A percentile compares a stretch with the other conserved stretches of the same genome.
These are phyloP conservation scores for Pachyuromys duprasi DNA, from an alignment of 2,797 vertebrate species.

Conservation along the genomic window DNA sequence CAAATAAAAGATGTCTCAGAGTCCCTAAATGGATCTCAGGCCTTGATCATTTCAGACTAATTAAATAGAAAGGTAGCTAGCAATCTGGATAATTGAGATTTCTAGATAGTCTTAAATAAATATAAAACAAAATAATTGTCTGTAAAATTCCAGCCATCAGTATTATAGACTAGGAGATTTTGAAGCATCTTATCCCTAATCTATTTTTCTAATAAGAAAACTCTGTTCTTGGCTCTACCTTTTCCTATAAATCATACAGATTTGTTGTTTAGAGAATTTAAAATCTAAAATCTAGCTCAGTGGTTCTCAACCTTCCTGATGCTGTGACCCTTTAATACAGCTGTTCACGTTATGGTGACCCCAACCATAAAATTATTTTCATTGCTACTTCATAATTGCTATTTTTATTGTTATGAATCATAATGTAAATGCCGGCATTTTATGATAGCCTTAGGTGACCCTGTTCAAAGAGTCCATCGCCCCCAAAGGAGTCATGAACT, in stretches of 20 bases:
- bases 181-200: constrained; percentile 36
- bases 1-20: constrained; percentile 67
- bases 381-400: neutral
- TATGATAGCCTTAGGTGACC: neutral
- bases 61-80: constrained; percentile 65
- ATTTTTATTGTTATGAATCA: neutral
- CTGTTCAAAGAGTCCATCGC: neutral
- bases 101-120: constrained; percentile 52
- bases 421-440: neutral
- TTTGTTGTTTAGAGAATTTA: constrained; percentile 7
- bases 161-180: constrained; percentile 33
- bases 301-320: neutral
- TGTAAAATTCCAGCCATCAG: constrained; percentile 51
- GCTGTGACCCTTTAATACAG: neutral
- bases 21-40: constrained; percentile 77
- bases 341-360: neutral
- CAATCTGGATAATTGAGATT: constrained; percentile 68
- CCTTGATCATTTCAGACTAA: constrained; percentile 62
- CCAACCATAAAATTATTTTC: neutral
- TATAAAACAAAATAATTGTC: constrained; percentile 59
- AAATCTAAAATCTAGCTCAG: neutral
- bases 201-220: constrained; percentile 53
- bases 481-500: neutral
- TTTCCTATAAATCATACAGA: constrained; percentile 21
- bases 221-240: neutral